These are phyloP conservation scores for Mycetomoellerius zeteki DNA, from an alignment of 1,140 invertebrate species.

Conservation along the genomic window DNA sequence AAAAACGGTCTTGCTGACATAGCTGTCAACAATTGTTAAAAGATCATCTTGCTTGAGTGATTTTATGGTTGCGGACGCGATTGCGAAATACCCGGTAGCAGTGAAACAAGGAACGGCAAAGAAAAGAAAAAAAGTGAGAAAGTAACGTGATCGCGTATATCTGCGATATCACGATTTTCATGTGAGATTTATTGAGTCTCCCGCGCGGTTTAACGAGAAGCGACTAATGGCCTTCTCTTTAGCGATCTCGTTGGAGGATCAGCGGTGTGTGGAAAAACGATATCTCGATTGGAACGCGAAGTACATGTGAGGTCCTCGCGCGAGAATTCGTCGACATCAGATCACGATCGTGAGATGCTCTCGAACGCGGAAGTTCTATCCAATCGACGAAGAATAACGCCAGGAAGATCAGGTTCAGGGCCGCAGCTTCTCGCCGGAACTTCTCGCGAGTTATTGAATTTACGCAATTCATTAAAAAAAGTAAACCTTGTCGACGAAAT, in stretches of 20 bases:
- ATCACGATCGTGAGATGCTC: conserved; percentile 66
- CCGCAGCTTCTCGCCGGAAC: not conserved
- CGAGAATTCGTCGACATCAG: conserved; percentile 37
- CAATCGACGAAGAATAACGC: conserved; percentile 25
- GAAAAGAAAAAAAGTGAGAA: conserved; percentile 25
- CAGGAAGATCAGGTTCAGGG: conserved; percentile 28
- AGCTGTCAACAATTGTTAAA: not conserved
- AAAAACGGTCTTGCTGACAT: not conserved
- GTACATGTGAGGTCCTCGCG: conserved; percentile 3
- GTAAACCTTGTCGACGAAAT: not conserved
- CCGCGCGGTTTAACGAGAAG: conserved; percentile 53
- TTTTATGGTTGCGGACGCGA: conserved; percentile 11
- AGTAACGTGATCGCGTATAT: conserved; percentile 20
- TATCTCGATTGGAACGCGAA: conserved; percentile 9
- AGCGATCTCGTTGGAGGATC: conserved; percentile 42
- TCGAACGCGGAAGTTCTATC: conserved; percentile 66
- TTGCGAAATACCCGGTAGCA: conserved; percentile 35
- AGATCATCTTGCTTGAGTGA: conserved; percentile 20
- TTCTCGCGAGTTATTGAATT: not conserved
- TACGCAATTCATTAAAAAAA: not conserved
- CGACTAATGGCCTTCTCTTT: conserved; percentile 51
- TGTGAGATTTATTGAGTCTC: conserved; percentile 19
- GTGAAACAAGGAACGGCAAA: not conserved
- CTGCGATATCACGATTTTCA: conserved; percentile 51
- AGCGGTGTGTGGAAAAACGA: conserved; percentile 12